A percentile compares a stretch with the other conserved stretches of the same genome.
phyloP scores from a whole-genome alignment of 2,113 vertebrate genomes.

The Benitochromis conjunctus region DNA sequence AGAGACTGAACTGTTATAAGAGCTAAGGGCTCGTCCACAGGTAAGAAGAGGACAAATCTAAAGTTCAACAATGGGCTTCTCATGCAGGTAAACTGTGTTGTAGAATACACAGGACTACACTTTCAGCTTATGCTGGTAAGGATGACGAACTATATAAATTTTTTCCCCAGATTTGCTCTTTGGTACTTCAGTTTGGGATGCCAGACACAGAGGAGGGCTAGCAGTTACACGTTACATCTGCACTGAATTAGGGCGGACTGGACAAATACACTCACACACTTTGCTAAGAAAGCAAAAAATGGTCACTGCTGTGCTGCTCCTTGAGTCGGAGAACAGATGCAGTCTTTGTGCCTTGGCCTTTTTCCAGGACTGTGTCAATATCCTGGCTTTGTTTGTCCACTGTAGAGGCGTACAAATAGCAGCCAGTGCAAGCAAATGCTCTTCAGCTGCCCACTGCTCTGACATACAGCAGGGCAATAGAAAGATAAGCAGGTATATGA shows the following conservation, averaged over 20 bases:
- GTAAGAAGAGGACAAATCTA: neutral
- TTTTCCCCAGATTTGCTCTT: too few species aligned
- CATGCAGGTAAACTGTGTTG: neutral
- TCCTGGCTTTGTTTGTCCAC: constrained; percentile 54
- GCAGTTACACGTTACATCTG: constrained; percentile 40
- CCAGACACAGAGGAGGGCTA: neutral
- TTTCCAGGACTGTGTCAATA: constrained; percentile 48
- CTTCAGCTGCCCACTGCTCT: constrained; percentile 5
- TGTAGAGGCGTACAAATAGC: constrained; percentile 20
- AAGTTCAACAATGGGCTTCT: neutral
- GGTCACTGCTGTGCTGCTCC: constrained; percentile 1
- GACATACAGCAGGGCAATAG: neutral
- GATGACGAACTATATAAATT: neutral
- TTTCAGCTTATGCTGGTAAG: neutral
- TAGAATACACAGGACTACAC: neutral
- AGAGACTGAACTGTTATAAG: neutral
- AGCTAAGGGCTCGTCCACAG: neutral
- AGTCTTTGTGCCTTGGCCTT: constrained; percentile 46
- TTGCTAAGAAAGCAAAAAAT: constrained; percentile 38
- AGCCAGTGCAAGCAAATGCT: constrained; percentile 37
- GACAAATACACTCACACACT: constrained; percentile 26
- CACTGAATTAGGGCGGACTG: constrained; percentile 16
- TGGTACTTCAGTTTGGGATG: neutral
- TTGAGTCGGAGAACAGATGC: constrained; percentile 42
- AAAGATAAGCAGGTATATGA: neutral